Evolutionary conservation across 23 tunicate genomes (phyloP).

Genomic region (Trididemnum miniatum): DNA sequence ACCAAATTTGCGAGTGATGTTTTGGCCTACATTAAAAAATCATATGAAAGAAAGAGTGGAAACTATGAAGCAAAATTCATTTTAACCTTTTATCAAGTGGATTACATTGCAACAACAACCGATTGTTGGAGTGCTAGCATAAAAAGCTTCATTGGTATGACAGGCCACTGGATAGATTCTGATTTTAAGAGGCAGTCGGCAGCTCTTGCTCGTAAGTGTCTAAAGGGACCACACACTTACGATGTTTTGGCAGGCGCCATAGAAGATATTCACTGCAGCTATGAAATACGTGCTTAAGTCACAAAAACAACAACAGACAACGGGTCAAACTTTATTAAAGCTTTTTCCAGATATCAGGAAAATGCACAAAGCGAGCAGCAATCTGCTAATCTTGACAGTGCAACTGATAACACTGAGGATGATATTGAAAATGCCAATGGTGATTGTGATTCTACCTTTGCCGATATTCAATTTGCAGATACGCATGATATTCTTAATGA

Average conservation of each 20-base stretch:
- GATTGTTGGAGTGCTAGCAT: neutral
- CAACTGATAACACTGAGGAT: neutral
- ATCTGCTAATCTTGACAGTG: neutral
- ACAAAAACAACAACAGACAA: neutral
- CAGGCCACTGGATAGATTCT: neutral
- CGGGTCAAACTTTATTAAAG: neutral
- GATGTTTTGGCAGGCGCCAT: neutral
- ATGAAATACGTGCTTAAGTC: neutral
- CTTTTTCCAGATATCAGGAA: neutral
- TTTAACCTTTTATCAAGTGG: neutral
- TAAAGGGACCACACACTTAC: neutral
- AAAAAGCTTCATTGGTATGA: neutral
- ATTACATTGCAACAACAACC: neutral
- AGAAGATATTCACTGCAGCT: neutral
- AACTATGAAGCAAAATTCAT: neutral
- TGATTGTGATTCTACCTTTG: neutral
- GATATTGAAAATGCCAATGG: neutral
- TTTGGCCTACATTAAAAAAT: neutral
- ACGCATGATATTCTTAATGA: neutral
- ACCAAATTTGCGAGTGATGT: neutral
- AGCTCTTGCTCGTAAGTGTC: neutral
- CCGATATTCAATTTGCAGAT: neutral
- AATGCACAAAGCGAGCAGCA: neutral
- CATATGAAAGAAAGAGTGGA: neutral
- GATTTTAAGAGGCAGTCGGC: neutral